A percentile compares a stretch with the other conserved stretches of the same genome.
These are phyloP conservation scores for Nipponia nippon DNA, from an alignment of 2,113 vertebrate species.

Conservation along the genomic window DNA sequence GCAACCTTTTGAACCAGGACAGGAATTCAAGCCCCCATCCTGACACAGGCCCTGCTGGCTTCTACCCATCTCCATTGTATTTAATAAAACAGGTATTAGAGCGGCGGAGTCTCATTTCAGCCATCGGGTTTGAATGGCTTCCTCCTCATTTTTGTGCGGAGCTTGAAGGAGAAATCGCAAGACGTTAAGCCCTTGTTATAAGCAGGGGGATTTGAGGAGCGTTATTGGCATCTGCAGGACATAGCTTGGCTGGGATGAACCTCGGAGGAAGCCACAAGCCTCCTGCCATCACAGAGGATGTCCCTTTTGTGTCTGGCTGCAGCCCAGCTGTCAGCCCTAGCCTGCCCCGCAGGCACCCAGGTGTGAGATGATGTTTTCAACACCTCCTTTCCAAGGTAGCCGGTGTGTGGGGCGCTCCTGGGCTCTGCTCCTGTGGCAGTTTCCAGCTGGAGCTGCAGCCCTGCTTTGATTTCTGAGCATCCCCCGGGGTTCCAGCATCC, in stretches of 20 bases:
- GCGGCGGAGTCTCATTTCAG: not conserved
- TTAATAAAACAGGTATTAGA: slow-evolving; percentile 67
- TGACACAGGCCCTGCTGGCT: not conserved
- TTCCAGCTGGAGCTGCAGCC: not conserved
- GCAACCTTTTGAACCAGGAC: slow-evolving; percentile 32
- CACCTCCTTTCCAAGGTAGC: not conserved
- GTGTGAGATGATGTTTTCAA: not conserved
- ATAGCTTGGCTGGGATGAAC: not conserved
- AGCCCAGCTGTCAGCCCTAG: not conserved
- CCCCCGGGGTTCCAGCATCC: not conserved
- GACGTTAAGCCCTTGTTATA: slow-evolving; percentile 11
- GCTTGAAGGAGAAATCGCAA: not conserved
- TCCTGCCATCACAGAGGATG: fast-evolving
- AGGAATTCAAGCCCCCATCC: not conserved
- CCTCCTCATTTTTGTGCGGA: slow-evolving; percentile 1
- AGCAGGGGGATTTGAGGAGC: not conserved
- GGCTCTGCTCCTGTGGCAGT: not conserved
- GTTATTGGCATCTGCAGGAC: slow-evolving; percentile 21
- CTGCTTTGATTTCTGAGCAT: not conserved
- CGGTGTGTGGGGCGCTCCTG: not conserved
- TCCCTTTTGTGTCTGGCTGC: not conserved
- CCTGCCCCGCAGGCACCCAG: fast-evolving
- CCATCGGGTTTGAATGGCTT: not conserved
- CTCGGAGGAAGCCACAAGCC: not conserved
- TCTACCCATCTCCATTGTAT: not conserved